Evolutionary conservation across 2,113 vertebrate species (phyloP).

Genomic region (Oncorhynchus masou): DNA sequence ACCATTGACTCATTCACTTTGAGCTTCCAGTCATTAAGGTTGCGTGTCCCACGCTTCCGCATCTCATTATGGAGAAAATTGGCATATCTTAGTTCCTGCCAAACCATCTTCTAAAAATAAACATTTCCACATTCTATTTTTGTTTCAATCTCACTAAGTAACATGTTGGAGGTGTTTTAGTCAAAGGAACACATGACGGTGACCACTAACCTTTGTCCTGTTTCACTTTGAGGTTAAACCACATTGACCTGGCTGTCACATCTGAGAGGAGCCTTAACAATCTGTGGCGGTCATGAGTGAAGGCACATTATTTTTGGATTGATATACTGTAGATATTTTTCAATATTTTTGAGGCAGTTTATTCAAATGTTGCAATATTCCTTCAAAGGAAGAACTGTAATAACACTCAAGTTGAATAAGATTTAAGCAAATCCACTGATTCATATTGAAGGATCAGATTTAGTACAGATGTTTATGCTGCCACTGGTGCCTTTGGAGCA

Average conservation of each 20-base stretch:
- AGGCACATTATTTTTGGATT: neutral
- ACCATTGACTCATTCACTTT: constrained; percentile 10
- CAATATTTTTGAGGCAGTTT: neutral
- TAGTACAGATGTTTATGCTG: neutral
- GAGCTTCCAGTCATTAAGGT: constrained; percentile 20
- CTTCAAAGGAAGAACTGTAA: neutral
- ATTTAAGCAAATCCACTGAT: neutral
- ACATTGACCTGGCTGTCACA: neutral
- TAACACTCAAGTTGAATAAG: neutral
- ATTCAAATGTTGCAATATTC: neutral
- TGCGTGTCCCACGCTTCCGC: neutral
- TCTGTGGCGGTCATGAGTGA: neutral
- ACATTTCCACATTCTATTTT: constrained; percentile 31
- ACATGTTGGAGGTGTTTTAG: constrained; percentile 7
- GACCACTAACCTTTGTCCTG: constrained; percentile 17
- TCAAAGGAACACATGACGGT: neutral
- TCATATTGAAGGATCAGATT: neutral
- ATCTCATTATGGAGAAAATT: constrained; percentile 10
- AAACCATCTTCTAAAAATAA: constrained; percentile 31
- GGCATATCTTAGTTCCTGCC: constrained; percentile 1
- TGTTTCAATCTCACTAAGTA: neutral
- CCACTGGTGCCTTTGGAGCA: neutral
- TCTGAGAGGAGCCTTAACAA: neutral
- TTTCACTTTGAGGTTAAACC: constrained; percentile 1
- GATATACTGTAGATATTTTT: neutral